Evolutionary conservation across 2,888 invertebrate species (phyloP).

Genomic region (Crossocerus cetratus): DNA sequence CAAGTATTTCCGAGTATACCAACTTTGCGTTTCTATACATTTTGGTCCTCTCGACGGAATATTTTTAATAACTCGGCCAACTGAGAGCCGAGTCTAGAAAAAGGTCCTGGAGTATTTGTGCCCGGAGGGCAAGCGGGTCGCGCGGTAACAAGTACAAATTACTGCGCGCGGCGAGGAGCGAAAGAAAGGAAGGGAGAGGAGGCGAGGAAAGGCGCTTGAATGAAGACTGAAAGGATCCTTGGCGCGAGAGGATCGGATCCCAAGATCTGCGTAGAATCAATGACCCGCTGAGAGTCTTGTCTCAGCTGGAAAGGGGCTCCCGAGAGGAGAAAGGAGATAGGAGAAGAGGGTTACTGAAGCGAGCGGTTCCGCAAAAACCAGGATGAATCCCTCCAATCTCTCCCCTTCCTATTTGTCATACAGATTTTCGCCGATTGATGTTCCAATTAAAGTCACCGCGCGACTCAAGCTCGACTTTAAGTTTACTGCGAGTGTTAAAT

Average conservation of each 20-base stretch:
- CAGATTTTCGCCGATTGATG: too few relatives aligned
- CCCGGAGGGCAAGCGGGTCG: too few relatives aligned
- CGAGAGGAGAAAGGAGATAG: constrained; percentile 27
- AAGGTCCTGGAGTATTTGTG: too few relatives aligned
- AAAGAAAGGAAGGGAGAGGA: constrained; percentile 5
- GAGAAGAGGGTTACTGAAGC: constrained; percentile 43
- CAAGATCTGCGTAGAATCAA: constrained; percentile 56
- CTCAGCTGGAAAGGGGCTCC: constrained; percentile 34
- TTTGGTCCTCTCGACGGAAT: too few relatives aligned
- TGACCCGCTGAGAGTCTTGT: constrained; percentile 54
- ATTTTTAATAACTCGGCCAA: too few relatives aligned
- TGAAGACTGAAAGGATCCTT: constrained; percentile 55
- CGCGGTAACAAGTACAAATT: too few relatives aligned
- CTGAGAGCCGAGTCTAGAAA: too few relatives aligned
- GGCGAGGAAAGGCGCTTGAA: constrained; percentile 47
- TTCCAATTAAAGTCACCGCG: too few relatives aligned
- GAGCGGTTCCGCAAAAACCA: constrained; percentile 53
- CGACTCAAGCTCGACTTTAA: too few relatives aligned
- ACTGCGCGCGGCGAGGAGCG: neutral
- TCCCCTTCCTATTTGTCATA: neutral
- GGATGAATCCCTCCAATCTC: constrained; percentile 44
- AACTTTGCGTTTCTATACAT: too few relatives aligned
- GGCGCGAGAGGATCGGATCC: constrained; percentile 54
- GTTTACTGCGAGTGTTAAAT: too few relatives aligned
- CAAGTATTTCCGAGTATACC: too few relatives aligned